Percentiles rank a stretch among this genome's conserved stretches.
Conservation (phyloP, 2,113 vertebrate genomes). For the Malurus cyaneus region DNA sequence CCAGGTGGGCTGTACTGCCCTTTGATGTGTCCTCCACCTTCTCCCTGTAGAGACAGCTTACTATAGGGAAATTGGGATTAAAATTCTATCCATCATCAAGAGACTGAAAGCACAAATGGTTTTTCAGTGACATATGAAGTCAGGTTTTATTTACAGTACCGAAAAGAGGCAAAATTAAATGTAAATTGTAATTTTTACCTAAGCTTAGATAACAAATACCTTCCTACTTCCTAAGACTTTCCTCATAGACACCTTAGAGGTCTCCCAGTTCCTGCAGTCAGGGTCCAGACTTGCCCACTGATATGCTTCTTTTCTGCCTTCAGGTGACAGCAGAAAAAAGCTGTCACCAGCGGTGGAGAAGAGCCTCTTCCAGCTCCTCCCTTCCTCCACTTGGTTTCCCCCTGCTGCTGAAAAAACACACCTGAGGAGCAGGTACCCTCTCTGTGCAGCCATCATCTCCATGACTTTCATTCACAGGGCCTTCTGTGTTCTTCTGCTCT, state of each 20-base stretch:
- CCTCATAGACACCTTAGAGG: background rate
- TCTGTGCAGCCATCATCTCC: background rate
- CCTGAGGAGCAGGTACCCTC: accelerated
- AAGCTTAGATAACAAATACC: background rate
- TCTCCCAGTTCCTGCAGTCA: background rate
- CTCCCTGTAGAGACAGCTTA: background rate
- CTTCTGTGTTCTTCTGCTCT: background rate
- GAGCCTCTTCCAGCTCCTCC: background rate
- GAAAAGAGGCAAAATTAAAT: background rate
- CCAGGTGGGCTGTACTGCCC: background rate
- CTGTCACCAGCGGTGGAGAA: background rate
- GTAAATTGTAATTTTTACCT: background rate
- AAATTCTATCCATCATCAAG: background rate
- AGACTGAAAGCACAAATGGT: background rate
- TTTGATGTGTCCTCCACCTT: background rate
- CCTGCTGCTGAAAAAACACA: background rate
- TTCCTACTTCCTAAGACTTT: background rate
- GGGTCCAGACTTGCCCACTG: accelerated
- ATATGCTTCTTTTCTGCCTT: background rate
- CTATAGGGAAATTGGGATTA: background rate
- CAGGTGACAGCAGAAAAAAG: background rate
- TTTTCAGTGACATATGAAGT: background rate
- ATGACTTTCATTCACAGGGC: background rate
- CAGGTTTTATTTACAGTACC: background rate
- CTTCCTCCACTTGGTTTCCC: background rate